Percentiles rank a stretch among this genome's conserved stretches.
Evolutionary conservation across 23 tunicate species (phyloP).

Genomic region (Corella eumyota): DNA sequence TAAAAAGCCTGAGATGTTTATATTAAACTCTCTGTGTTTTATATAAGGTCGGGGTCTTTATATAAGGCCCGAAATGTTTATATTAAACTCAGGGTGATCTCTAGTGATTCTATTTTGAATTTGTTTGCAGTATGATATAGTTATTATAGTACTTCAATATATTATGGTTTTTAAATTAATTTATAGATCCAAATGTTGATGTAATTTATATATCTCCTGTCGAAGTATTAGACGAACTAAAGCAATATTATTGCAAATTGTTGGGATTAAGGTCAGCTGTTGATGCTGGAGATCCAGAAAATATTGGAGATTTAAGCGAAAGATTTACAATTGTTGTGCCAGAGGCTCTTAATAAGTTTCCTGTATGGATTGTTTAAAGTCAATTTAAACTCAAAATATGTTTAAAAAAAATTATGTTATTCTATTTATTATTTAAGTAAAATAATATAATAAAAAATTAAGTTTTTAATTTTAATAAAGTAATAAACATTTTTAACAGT

Average conservation of each 20-base stretch:
- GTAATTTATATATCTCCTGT: constrained; percentile 83
- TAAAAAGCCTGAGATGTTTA: too few relatives aligned
- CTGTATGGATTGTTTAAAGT: constrained; percentile 28
- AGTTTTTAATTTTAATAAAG: not conserved
- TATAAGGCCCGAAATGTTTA: too few relatives aligned
- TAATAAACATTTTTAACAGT: not conserved
- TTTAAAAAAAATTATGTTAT: not conserved
- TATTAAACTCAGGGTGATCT: too few relatives aligned
- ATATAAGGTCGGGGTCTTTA: too few relatives aligned
- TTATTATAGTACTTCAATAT: too few relatives aligned
- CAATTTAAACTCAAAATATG: too few relatives aligned
- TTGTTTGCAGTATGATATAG: too few relatives aligned
- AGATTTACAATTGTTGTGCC: constrained; percentile 71
- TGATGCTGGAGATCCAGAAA: constrained; percentile 54
- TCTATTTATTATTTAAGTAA: not conserved
- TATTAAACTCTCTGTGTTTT: too few relatives aligned
- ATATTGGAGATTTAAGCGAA: constrained; percentile 45
- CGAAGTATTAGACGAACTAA: constrained; percentile 57
- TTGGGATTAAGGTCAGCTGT: constrained; percentile 78
- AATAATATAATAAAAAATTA: not conserved
- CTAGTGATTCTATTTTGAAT: too few relatives aligned
- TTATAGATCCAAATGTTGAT: constrained; percentile 79
- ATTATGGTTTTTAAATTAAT: too few relatives aligned
- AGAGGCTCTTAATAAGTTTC: constrained; percentile 72
- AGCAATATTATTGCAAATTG: constrained; percentile 62